A percentile compares a stretch with the other conserved stretches of the same genome.
phyloP scores from a whole-genome alignment of 2,888 invertebrate species.

The Eremobia ochroleuca region DNA sequence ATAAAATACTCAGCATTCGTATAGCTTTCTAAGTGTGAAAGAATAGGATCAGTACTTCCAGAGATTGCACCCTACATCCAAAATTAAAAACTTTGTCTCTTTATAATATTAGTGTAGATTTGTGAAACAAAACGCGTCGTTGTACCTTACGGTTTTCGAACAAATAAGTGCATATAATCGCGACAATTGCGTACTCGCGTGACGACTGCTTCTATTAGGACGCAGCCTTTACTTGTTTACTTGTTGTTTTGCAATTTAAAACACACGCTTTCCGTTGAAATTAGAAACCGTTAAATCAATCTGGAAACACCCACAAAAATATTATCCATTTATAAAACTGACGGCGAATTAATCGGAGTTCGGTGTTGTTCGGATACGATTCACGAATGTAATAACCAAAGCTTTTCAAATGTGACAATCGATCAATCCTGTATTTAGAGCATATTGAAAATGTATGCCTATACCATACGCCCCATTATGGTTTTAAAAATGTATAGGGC shows the following conservation, averaged over 20 bases:
- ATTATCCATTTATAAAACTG: constrained; percentile 37
- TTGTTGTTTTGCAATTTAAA: constrained; percentile 14
- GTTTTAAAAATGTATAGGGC: not conserved
- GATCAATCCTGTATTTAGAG: constrained; percentile 35
- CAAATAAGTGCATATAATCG: not conserved
- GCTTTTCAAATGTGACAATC: constrained; percentile 34
- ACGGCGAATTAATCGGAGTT: constrained; percentile 40
- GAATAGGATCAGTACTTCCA: not conserved
- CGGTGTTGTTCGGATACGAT: constrained; percentile 11
- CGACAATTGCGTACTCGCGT: not conserved
- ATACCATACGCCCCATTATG: not conserved
- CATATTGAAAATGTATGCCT: constrained; percentile 5
- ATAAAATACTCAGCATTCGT: not conserved
- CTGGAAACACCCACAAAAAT: constrained; percentile 18
- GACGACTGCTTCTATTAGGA: not conserved
- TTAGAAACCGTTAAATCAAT: constrained; percentile 30
- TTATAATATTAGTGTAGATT: not conserved
- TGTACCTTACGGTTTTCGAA: not conserved
- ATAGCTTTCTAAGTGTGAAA: not conserved
- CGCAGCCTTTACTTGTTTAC: not conserved
- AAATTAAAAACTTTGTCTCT: not conserved
- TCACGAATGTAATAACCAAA: constrained; percentile 14
- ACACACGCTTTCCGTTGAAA: not conserved
- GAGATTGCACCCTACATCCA: not conserved
- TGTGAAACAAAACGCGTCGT: not conserved